phyloP scores from a whole-genome alignment of 1,140 invertebrate genomes.

The Euschistus heros region DNA sequence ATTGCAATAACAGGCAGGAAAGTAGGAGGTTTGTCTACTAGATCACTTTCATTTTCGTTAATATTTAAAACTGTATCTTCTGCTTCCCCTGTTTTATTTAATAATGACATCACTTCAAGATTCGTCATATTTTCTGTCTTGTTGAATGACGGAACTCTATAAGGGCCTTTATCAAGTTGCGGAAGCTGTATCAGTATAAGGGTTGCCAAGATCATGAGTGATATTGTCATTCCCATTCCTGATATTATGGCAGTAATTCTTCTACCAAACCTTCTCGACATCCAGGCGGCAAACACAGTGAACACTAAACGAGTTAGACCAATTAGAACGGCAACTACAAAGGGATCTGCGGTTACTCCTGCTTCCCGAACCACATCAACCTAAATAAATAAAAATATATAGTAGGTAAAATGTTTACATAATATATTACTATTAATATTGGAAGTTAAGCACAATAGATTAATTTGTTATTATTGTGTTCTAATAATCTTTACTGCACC shows the following conservation, averaged over 20 bases:
- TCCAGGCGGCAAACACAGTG: slow-evolving; percentile 41
- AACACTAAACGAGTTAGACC: slow-evolving; percentile 44
- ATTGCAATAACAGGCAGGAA: slow-evolving; percentile 42
- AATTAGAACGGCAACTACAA: slow-evolving; percentile 45
- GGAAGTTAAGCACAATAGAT: no score
- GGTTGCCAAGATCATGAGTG: slow-evolving; percentile 43
- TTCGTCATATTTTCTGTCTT: slow-evolving; percentile 1
- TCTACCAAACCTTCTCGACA: slow-evolving; percentile 46
- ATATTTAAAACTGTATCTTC: not conserved
- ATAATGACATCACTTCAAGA: not conserved
- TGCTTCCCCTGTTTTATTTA: not conserved
- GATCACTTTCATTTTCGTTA: not conserved
- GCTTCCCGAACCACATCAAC: slow-evolving; percentile 49
- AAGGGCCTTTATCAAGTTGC: not conserved
- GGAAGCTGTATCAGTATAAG: slow-evolving; percentile 33
- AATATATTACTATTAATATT: no score
- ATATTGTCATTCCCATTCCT: slow-evolving; percentile 47
- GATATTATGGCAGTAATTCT: slow-evolving; percentile 46
- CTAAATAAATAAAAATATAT: slow-evolving; percentile 27
- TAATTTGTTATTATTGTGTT: no score
- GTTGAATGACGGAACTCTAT: no score
- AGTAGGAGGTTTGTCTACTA: slow-evolving; percentile 13
- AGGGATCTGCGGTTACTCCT: slow-evolving; percentile 44
- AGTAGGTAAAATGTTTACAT: no score
- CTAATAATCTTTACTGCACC: no score